Evolutionary conservation across 2,113 vertebrate species (phyloP).

Genomic region (Nymphicus hollandicus): DNA sequence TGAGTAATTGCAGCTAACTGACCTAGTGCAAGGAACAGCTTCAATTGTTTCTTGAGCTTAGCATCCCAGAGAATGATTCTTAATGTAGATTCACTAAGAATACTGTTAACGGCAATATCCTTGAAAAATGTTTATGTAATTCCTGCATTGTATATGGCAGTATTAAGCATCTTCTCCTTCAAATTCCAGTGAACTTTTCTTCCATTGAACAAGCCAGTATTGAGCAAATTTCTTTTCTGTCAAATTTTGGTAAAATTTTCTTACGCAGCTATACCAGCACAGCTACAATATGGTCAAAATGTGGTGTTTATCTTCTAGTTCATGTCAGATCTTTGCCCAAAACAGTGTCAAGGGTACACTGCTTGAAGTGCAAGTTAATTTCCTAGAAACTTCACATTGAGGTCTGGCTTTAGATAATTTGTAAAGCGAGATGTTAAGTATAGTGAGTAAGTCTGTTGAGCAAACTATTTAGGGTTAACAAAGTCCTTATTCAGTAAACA

Average conservation of each 20-base stretch:
- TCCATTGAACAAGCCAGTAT: neutral
- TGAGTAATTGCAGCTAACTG: neutral
- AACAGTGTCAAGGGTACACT: neutral
- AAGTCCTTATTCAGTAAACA: neutral
- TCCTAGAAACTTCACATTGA: neutral
- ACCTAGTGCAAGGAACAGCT: neutral
- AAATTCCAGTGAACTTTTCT: neutral
- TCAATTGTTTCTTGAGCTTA: neutral
- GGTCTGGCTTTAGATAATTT: neutral
- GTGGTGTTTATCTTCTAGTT: neutral
- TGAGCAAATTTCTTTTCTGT: neutral
- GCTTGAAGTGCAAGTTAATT: neutral
- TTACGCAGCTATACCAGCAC: neutral
- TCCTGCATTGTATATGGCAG: neutral
- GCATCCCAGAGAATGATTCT: neutral
- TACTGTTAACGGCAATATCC: neutral
- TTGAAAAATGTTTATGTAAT: neutral
- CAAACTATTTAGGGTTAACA: too few species aligned
- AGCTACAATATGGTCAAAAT: neutral
- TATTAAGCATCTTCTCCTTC: neutral
- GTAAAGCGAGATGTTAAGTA: neutral
- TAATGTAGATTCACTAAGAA: neutral
- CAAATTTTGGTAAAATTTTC: neutral
- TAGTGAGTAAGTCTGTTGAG: neutral
- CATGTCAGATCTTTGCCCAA: neutral